These are phyloP conservation scores for Nowickia ferox DNA, from an alignment of 2,888 invertebrate genomes.

Conservation along the genomic window DNA sequence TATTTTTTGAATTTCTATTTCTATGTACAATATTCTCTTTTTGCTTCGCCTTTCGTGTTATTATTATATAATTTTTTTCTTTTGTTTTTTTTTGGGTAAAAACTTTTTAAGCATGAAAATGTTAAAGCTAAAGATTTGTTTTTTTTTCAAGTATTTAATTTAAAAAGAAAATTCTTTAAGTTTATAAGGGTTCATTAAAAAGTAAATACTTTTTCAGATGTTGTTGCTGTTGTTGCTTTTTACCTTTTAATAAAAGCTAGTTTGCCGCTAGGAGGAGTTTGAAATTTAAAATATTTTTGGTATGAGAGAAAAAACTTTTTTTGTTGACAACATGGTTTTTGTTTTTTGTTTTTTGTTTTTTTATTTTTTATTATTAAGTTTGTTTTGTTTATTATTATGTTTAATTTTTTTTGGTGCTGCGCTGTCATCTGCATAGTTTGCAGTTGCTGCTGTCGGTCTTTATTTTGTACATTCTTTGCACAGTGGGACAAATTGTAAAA, in stretches of 20 bases:
- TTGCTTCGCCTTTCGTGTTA: not conserved
- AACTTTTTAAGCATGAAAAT: constrained; percentile 42
- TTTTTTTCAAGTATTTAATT: constrained; percentile 21
- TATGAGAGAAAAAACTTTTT: constrained; percentile 24
- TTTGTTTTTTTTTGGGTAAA: constrained; percentile 10
- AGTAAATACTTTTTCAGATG: constrained; percentile 30
- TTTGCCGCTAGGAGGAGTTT: constrained; percentile 6
- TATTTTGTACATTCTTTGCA: not conserved
- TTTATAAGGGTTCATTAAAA: constrained; percentile 68
- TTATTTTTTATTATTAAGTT: constrained; percentile 60
- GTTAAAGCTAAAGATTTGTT: constrained; percentile 38
- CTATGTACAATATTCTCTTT: not conserved
- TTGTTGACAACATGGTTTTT: constrained; percentile 62
- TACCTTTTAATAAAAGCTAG: constrained; percentile 33
- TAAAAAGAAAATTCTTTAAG: constrained; percentile 48
- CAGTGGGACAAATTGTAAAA: constrained; percentile 1
- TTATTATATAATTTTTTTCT: not conserved
- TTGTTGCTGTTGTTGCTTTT: constrained; percentile 33
- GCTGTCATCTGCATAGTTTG: constrained; percentile 35
- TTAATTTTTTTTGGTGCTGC: constrained; percentile 13
- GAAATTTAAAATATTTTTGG: not conserved
- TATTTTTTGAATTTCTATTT: constrained; percentile 57
- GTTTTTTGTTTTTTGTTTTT: no score
- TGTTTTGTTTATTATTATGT: constrained; percentile 34
- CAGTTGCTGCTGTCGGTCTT: constrained; percentile 2